Evolutionary conservation across 2,797 vertebrate genomes (phyloP).

Genomic region (Lemur catta): DNA sequence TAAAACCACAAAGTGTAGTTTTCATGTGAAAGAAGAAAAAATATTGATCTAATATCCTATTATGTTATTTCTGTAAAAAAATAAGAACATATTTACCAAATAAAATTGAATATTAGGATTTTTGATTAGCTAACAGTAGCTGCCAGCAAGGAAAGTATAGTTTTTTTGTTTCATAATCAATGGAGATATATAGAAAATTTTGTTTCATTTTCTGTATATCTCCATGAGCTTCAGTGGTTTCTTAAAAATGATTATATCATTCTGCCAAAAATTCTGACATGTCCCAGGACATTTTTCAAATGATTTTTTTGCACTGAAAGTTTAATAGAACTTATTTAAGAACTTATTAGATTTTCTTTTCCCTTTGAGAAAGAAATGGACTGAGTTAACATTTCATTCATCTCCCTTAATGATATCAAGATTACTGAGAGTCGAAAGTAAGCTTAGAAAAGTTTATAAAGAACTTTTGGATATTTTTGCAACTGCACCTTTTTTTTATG

Average conservation of each 20-base stretch:
- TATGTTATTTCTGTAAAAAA: neutral
- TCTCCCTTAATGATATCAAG: constrained; percentile 38
- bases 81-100: neutral
- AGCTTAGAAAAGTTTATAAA: neutral
- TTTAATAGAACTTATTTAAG: constrained; percentile 39
- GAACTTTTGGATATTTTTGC: neutral
- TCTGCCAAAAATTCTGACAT: constrained; percentile 42
- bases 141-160: neutral
- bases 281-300: constrained; percentile 43
- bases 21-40: constrained; percentile 1
- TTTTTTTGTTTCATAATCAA: neutral
- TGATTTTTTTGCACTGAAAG: neutral
- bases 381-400: constrained; percentile 27
- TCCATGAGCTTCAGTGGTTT: neutral
- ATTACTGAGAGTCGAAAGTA: neutral
- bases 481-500: neutral
- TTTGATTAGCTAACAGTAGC: neutral
- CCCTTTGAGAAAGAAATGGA: constrained; percentile 35
- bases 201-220: constrained; percentile 31
- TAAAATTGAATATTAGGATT: neutral
- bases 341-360: constrained; percentile 51
- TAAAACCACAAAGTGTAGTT: neutral
- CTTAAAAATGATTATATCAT: constrained; percentile 20
- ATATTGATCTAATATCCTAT: neutral
- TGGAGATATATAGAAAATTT: neutral